A percentile compares a stretch with the other conserved stretches of the same genome.
These are phyloP conservation scores for Acrobasis suavella DNA, from an alignment of 2,888 invertebrate species.

Conservation along the genomic window DNA sequence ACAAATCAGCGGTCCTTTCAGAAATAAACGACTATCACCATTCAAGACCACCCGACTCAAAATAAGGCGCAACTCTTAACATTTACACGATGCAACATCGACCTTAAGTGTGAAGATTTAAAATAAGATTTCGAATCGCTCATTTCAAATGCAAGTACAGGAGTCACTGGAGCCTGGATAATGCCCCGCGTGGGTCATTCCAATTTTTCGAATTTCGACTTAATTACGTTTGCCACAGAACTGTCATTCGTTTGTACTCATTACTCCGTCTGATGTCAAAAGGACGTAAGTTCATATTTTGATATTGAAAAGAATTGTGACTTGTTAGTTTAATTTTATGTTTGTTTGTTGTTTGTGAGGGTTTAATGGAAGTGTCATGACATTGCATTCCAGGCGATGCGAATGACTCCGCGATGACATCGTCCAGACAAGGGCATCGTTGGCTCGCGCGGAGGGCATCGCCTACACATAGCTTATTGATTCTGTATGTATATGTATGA, in stretches of 20 bases:
- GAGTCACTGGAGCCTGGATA: slow-evolving; percentile 58
- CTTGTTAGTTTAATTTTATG: slow-evolving; percentile 12
- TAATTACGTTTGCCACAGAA: slow-evolving; percentile 54
- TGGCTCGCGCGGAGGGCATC: slow-evolving; percentile 57
- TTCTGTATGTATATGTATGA: slow-evolving; percentile 24
- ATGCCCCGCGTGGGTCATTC: slow-evolving; percentile 55
- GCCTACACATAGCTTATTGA: slow-evolving; percentile 38
- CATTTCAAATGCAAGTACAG: slow-evolving; percentile 41
- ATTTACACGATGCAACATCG: slow-evolving; percentile 34
- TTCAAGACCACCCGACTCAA: slow-evolving; percentile 52
- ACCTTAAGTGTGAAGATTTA: slow-evolving; percentile 37
- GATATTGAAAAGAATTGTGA: slow-evolving; percentile 25
- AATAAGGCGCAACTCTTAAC: slow-evolving; percentile 46
- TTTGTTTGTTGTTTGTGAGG: slow-evolving; percentile 39
- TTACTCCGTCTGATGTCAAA: slow-evolving; percentile 18
- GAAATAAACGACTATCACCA: slow-evolving; percentile 53
- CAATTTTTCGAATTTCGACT: slow-evolving; percentile 57
- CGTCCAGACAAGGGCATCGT: slow-evolving; percentile 78
- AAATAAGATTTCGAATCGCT: slow-evolving; percentile 41
- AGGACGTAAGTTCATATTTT: slow-evolving; percentile 33
- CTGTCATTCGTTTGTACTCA: slow-evolving; percentile 49
- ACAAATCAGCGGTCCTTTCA: slow-evolving; percentile 48
- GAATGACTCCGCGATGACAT: slow-evolving; percentile 77
- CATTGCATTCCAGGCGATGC: slow-evolving; percentile 77
- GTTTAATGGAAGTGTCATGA: slow-evolving; percentile 63